These are phyloP conservation scores for Drosophila kuntzei DNA, from an alignment of 2,888 invertebrate species.

Conservation along the genomic window DNA sequence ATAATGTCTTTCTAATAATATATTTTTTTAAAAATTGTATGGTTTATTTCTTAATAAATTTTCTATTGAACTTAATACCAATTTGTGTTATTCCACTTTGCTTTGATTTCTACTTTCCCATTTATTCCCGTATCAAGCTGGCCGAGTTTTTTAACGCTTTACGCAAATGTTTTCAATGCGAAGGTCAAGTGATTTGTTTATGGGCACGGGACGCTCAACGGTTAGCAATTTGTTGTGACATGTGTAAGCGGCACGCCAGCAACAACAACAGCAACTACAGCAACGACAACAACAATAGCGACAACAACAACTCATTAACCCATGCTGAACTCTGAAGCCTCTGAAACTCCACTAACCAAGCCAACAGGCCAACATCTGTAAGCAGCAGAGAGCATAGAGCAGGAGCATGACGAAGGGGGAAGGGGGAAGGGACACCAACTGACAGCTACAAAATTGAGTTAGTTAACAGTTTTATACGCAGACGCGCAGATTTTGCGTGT, in stretches of 20 bases:
- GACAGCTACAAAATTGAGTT: conserved; percentile 86
- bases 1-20: too few species aligned
- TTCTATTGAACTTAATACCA: background rate
- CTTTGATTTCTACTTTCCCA: conserved; percentile 3
- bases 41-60: background rate
- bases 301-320: conserved; percentile 79
- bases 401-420: background rate
- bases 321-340: conserved; percentile 73
- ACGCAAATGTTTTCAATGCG: conserved; percentile 68
- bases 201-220: conserved; percentile 58
- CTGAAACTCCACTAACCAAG: conserved; percentile 32
- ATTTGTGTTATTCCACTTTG: conserved; percentile 22
- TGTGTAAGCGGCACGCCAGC: conserved; percentile 70
- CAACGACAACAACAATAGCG: conserved; percentile 28
- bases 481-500: conserved; percentile 83
- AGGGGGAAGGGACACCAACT: conserved; percentile 57
- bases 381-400: conserved; percentile 24
- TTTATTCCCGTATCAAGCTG: conserved; percentile 30
- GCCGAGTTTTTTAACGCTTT: conserved; percentile 50
- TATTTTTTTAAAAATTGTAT: too few species aligned
- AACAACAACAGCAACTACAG: conserved; percentile 37
- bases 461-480: conserved; percentile 85
- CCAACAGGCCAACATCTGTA: conserved; percentile 48
- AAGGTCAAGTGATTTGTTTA: conserved; percentile 77
- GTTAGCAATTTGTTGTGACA: conserved; percentile 80